A percentile compares a stretch with the other conserved stretches of the same genome.
phyloP scores from a whole-genome alignment of 2,888 invertebrate genomes.

The Nomada lathburiana region DNA sequence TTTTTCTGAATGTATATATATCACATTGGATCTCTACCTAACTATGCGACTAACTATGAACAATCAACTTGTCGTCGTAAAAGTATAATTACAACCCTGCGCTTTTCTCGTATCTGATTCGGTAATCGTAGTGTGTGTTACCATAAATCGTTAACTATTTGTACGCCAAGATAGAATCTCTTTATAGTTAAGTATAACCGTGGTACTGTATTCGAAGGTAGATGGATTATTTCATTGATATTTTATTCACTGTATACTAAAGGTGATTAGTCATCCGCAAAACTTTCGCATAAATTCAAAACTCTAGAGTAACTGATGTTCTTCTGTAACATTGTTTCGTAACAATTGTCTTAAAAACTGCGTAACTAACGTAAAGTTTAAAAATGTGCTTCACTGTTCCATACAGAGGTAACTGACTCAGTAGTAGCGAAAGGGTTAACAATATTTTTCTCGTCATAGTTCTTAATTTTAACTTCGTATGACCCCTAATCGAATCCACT shows the following conservation, averaged over 20 bases:
- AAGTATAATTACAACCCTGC: conserved; percentile 54
- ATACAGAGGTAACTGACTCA: too few species aligned
- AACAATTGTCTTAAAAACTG: too few species aligned
- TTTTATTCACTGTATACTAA: neutral
- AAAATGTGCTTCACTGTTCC: too few species aligned
- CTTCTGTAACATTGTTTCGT: too few species aligned
- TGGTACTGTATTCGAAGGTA: conserved; percentile 19
- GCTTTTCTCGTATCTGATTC: conserved; percentile 26
- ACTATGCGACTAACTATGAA: conserved; percentile 70
- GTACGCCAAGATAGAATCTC: conserved; percentile 10
- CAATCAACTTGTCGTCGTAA: conserved; percentile 64
- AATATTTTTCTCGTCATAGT: too few species aligned
- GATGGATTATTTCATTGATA: conserved; percentile 12
- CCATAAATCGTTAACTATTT: conserved; percentile 34
- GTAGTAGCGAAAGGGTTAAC: too few species aligned
- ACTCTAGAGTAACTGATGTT: too few species aligned
- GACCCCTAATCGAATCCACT: neutral
- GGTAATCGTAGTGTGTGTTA: conserved; percentile 22
- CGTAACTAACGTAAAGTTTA: too few species aligned
- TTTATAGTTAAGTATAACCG: neutral
- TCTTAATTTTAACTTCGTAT: too few species aligned
- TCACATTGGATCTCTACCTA: conserved; percentile 70
- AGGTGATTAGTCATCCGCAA: neutral
- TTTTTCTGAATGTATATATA: conserved; percentile 55
- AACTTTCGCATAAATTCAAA: too few species aligned